Conservation (phyloP, 2,888 invertebrate genomes). For the Ferrisia virgata region DNA sequence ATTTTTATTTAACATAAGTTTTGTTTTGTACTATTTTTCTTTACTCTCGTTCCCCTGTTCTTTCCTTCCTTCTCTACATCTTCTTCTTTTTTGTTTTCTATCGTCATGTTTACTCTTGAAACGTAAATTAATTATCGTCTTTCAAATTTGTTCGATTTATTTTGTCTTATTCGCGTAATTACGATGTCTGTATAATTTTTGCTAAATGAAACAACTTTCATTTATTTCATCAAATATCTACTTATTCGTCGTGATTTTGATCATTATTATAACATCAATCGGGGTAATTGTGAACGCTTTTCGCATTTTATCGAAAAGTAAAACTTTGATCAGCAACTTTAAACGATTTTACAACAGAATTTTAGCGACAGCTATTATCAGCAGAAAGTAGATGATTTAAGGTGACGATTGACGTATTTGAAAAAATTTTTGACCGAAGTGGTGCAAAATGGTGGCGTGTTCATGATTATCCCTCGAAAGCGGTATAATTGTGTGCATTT, state of each 20-base stretch:
- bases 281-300: too few species aligned
- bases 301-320: too few species aligned
- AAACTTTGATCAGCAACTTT: too few species aligned
- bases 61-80: not conserved
- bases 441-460: too few species aligned
- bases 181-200: not conserved
- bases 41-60: not conserved
- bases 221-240: not conserved
- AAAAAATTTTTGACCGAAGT: too few species aligned
- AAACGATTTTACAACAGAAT: too few species aligned
- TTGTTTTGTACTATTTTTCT: not conserved
- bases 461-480: too few species aligned
- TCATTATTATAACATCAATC: not conserved
- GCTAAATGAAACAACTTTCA: too few species aligned
- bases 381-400: too few species aligned
- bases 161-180: not conserved
- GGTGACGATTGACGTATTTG: too few species aligned
- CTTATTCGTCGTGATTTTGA: not conserved
- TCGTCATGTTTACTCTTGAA: not conserved
- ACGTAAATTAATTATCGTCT: not conserved
- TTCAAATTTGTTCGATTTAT: constrained; percentile 24
- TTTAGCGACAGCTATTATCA: too few species aligned
- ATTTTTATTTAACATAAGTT: not conserved
- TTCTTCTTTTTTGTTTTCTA: not conserved
- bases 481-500: too few species aligned